Evolutionary conservation across 2,113 vertebrate species (phyloP).

Genomic region (Hemiscyllium ocellatum): DNA sequence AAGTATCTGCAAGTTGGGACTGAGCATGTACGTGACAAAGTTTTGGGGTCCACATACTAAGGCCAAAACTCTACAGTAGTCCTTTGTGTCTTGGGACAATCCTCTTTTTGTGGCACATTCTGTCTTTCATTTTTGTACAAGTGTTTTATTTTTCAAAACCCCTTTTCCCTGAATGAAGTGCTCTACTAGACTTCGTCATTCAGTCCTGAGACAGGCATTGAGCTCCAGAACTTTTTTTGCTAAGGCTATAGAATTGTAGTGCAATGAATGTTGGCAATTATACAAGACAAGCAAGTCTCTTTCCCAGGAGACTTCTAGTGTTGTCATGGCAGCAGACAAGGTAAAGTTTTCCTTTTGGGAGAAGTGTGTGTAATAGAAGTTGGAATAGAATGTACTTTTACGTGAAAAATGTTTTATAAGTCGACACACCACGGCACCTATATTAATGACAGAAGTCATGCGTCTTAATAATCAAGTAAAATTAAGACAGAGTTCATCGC

Average conservation of each 20-base stretch:
- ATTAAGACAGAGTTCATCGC: too few relatives aligned
- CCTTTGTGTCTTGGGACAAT: slow-evolving; percentile 32
- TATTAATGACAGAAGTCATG: too few relatives aligned
- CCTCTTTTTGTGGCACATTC: slow-evolving; percentile 29
- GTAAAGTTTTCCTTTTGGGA: neutral
- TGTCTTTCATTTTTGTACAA: neutral
- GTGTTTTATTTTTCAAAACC: slow-evolving; percentile 30
- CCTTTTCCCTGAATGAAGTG: slow-evolving; percentile 40
- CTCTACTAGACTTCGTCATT: slow-evolving; percentile 45
- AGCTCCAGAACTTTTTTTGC: slow-evolving; percentile 42
- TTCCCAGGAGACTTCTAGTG: neutral
- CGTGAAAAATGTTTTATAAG: too few relatives aligned
- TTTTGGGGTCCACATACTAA: neutral
- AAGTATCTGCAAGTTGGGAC: neutral
- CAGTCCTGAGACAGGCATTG: slow-evolving; percentile 47
- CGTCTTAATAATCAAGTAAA: too few relatives aligned
- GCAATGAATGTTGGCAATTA: neutral
- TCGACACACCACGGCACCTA: too few relatives aligned
- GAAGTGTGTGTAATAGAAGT: too few relatives aligned
- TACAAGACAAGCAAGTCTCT: slow-evolving; percentile 28
- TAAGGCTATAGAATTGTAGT: slow-evolving; percentile 9
- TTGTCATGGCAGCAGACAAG: slow-evolving; percentile 36
- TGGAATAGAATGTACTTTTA: too few relatives aligned
- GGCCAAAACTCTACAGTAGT: neutral
- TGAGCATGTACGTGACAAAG: too few relatives aligned